Evolutionary conservation across 2,888 invertebrate species (phyloP), one percentile per base, ranked within the genome.

Genomic region (Ectemnius continuus): DNA sequence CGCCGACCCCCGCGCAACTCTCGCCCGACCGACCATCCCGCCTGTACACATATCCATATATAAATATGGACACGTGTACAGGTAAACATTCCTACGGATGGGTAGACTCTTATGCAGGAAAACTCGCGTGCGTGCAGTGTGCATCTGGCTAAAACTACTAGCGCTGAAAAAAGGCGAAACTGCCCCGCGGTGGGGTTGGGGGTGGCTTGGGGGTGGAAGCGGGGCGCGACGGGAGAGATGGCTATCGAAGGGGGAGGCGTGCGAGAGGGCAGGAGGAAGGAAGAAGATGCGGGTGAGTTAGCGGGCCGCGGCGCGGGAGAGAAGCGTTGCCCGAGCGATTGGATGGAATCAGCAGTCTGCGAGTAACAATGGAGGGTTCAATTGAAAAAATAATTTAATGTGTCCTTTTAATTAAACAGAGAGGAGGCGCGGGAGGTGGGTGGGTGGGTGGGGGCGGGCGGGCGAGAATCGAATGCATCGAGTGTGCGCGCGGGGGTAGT

Each of bases 381-480:
- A 89, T 89, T 89, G 89, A 90, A 90, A 90, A 90, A 89, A 89
- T 89, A 90, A 90, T 90, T 90, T 90, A 90, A 90, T 89, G 90
- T 89, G 89, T 90, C 88, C 87, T 88, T 89, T 89, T 90, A 89
- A 90, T 90, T 89, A 89, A 89, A 90, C 87, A 88, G 88, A 88
- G 89, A 88, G 87, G 88, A 84, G 82, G 84, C 85, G 86, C 81
- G 84, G 85, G 79, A 83, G 83, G 57, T 20, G 11, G 67, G 69
- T 67, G 58, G 58, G 26, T 28, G 46, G 26, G 47, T 45, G 47
- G n/a, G n/a, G n/a, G n/a, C n/a, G n/a, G n/a, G 79, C 84, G 86
- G 84, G 84, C 85, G 85, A 86, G 87, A 83, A 81, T 80, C 82
- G 83, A 83, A 85, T 81, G 64, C 61, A 36, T 26, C 67, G 60